A percentile compares a stretch with the other conserved stretches of the same genome.
These are phyloP conservation scores for Xerus inauris DNA, from an alignment of 2,113 vertebrate species.

Conservation along the genomic window DNA sequence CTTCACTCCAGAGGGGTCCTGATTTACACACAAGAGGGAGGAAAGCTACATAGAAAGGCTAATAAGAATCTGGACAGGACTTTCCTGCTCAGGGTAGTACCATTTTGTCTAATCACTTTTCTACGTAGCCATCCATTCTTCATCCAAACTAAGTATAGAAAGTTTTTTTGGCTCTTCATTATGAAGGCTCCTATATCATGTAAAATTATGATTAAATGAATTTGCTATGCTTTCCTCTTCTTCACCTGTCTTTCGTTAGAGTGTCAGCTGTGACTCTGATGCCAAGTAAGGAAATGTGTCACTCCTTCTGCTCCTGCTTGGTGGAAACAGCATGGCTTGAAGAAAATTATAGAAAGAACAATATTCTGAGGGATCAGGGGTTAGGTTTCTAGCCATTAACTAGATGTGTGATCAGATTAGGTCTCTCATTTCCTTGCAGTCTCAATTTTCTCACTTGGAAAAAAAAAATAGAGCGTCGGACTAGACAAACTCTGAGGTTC, in stretches of 20 bases:
- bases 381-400: neutral
- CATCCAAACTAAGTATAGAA: neutral
- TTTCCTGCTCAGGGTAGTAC: neutral
- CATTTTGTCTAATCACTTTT: neutral
- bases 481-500: neutral
- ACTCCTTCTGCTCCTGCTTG: neutral
- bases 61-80: neutral
- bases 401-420: neutral
- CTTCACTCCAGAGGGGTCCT: too few relatives aligned
- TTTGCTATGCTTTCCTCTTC: neutral
- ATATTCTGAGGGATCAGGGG: too few relatives aligned
- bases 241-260: neutral
- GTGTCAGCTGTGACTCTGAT: neutral
- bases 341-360: neutral
- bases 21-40: neutral
- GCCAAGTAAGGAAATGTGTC: neutral
- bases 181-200: neutral
- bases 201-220: neutral
- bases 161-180: neutral
- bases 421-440: neutral
- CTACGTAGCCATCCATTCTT: neutral
- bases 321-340: neutral
- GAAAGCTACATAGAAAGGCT: neutral
- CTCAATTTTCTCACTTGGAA: constrained; percentile 8
- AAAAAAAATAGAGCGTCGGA: neutral